A percentile compares a stretch with the other conserved stretches of the same genome.
Conservation (phyloP, 2,797 vertebrate genomes). For the Poecilia picta region DNA sequence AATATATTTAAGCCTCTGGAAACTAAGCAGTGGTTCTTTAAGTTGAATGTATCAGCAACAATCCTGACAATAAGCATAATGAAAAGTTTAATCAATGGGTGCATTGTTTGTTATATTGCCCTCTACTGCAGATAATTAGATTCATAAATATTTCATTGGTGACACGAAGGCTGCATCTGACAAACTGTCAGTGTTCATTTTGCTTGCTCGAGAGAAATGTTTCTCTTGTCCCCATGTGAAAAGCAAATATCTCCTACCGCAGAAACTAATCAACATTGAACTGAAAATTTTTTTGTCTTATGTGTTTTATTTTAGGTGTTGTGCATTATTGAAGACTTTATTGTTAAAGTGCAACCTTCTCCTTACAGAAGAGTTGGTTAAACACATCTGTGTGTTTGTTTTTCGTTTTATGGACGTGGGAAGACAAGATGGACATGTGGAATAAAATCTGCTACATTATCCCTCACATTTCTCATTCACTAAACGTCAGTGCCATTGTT, state of each 20-base stretch:
- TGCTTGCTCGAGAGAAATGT: background rate
- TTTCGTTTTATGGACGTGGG: background rate
- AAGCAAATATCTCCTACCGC: background rate
- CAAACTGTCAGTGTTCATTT: conserved; percentile 2
- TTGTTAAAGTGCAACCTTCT: background rate
- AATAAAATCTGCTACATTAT: background rate
- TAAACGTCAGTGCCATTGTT: too few relatives aligned
- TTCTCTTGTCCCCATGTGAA: background rate
- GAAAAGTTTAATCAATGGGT: background rate
- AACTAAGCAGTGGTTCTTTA: background rate
- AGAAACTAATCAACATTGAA: background rate
- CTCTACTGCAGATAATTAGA: background rate
- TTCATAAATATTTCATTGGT: conserved; percentile 6
- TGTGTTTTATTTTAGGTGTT: background rate
- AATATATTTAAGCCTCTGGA: background rate
- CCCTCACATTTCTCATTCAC: background rate
- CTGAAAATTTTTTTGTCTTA: background rate
- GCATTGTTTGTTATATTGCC: background rate
- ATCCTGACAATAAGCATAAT: background rate
- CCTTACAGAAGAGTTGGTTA: too few relatives aligned
- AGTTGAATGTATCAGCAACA: background rate
- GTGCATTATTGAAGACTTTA: background rate
- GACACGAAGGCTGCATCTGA: background rate
- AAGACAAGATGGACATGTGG: background rate
- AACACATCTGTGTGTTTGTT: background rate